Evolutionary conservation across 1,140 invertebrate species (phyloP).

Genomic region (Euschistus heros): DNA sequence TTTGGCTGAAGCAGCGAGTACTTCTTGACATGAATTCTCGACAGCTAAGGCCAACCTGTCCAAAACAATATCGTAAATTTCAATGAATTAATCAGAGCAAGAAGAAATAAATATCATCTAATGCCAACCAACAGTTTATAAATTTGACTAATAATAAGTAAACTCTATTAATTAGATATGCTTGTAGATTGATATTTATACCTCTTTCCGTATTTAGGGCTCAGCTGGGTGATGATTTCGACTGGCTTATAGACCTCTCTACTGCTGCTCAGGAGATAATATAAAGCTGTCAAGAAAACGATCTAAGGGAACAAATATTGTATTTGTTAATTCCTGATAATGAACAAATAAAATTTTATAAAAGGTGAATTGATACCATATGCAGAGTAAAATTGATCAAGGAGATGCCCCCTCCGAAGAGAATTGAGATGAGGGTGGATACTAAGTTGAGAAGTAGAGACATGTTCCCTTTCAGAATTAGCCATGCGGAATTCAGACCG

Average conservation of each 20-base stretch:
- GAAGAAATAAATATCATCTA: background rate
- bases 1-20: slow-evolving; percentile 92
- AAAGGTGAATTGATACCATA: slow-evolving; percentile 51
- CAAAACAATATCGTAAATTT: slow-evolving; percentile 8
- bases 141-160: background rate
- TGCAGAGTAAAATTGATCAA: slow-evolving; percentile 88
- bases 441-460: slow-evolving; percentile 77
- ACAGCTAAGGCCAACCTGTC: slow-evolving; percentile 64
- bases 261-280: slow-evolving; percentile 86
- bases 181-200: slow-evolving; percentile 22
- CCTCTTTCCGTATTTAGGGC: slow-evolving; percentile 52
- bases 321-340: background rate
- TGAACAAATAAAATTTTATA: background rate
- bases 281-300: slow-evolving; percentile 91
- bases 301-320: slow-evolving; percentile 47
- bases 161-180: background rate
- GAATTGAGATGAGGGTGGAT: slow-evolving; percentile 72
- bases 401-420: slow-evolving; percentile 86
- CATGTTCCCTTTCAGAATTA: slow-evolving; percentile 83
- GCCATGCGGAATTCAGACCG: slow-evolving; percentile 86
- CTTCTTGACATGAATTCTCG: slow-evolving; percentile 56
- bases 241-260: slow-evolving; percentile 83
- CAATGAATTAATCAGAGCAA: background rate
- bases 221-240: slow-evolving; percentile 65
- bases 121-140: background rate